Percentiles rank a stretch among this genome's conserved stretches.
Evolutionary conservation across 2,797 vertebrate species (phyloP).

Genomic region (Leptodactylus fallax): DNA sequence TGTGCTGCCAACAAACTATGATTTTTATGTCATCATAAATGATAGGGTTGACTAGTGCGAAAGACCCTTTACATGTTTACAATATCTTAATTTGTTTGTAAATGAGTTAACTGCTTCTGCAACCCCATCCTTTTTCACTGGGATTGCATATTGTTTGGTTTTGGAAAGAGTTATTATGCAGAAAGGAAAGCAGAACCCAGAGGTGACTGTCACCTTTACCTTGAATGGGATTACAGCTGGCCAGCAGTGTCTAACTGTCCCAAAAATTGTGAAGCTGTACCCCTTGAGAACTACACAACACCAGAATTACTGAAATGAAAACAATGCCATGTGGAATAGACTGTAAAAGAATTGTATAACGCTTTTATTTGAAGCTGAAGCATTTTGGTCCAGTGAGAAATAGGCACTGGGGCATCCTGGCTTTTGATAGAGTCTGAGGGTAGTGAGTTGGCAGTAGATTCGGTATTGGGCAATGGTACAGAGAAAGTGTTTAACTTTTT

Average conservation of each 20-base stretch:
- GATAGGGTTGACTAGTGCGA: too few species aligned
- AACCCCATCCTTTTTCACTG: neutral
- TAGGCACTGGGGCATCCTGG: neutral
- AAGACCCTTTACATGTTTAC: too few species aligned
- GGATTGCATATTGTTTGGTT: neutral
- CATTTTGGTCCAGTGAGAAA: constrained; percentile 10
- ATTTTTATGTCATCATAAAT: too few species aligned
- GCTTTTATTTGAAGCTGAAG: neutral
- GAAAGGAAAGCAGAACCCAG: neutral
- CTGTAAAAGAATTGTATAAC: constrained; percentile 2
- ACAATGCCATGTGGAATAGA: neutral
- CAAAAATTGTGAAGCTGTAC: neutral
- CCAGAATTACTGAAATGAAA: neutral
- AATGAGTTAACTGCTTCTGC: neutral
- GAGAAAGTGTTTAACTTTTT: neutral
- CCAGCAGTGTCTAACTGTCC: constrained; percentile 9
- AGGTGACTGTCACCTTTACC: neutral
- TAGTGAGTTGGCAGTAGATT: neutral
- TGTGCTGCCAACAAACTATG: too few species aligned
- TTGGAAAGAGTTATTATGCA: neutral
- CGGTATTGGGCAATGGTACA: neutral
- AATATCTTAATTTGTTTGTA: neutral
- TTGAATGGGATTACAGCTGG: constrained; percentile 10
- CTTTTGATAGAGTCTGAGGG: neutral
- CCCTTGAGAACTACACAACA: neutral